Evolutionary conservation across 2,888 invertebrate genomes (phyloP).

Genomic region (Vesta saturnalis): DNA sequence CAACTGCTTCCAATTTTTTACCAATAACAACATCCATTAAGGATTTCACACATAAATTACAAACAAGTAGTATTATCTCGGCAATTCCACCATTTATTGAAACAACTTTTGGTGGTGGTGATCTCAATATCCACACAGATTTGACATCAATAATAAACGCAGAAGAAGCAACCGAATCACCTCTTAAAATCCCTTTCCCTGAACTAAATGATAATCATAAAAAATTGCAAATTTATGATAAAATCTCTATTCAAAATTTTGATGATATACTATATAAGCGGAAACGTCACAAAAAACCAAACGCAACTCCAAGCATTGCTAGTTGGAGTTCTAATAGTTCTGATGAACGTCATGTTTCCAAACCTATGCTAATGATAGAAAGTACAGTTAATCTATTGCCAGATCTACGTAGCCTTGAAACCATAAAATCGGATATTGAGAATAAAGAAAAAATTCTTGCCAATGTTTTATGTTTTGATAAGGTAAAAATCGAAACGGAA

Average conservation of each 20-base stretch:
- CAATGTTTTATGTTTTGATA: constrained; percentile 72
- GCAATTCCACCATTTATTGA: constrained; percentile 54
- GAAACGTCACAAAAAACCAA: constrained; percentile 61
- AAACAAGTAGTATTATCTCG: constrained; percentile 54
- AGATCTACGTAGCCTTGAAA: constrained; percentile 70
- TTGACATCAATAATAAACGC: constrained; percentile 67
- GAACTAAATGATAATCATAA: constrained; percentile 54
- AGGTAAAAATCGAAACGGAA: constrained; percentile 48
- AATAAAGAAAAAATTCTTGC: constrained; percentile 79
- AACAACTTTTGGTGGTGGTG: constrained; percentile 41
- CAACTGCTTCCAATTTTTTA: constrained; percentile 30
- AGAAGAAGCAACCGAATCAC: constrained; percentile 80
- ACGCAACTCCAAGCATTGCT: constrained; percentile 44
- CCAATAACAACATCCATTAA: constrained; percentile 53
- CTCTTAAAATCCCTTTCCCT: constrained; percentile 64
- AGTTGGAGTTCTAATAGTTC: constrained; percentile 57
- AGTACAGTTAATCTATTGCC: constrained; percentile 64
- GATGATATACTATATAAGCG: constrained; percentile 76
- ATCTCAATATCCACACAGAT: constrained; percentile 59
- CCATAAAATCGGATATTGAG: constrained; percentile 76
- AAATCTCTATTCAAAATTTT: constrained; percentile 77
- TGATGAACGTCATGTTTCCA: constrained; percentile 52
- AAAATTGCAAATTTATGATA: constrained; percentile 73
- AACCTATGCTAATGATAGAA: constrained; percentile 63
- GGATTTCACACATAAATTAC: constrained; percentile 57